Percentiles rank a stretch among this genome's conserved stretches.
Conservation (phyloP, 2,888 invertebrate genomes). For the Ferdinandea cuprea region DNA sequence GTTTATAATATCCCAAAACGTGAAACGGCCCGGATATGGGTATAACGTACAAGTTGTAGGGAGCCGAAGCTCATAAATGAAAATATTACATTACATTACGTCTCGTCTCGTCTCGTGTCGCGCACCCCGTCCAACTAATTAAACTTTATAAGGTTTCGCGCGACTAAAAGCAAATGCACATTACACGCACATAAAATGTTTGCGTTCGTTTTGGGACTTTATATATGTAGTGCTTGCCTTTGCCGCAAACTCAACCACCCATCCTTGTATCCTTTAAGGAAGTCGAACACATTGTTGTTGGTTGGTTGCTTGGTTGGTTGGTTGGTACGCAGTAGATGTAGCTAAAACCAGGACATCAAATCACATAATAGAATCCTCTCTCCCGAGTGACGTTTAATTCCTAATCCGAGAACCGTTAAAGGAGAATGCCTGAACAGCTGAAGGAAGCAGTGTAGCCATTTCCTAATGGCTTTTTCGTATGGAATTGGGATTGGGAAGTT, state of each 20-base stretch:
- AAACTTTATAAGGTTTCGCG: conserved; percentile 69
- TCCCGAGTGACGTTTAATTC: conserved; percentile 64
- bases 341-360: conserved; percentile 51
- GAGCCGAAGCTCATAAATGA: conserved; percentile 34
- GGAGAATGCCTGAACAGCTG: conserved; percentile 30
- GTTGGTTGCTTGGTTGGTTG: too few relatives aligned
- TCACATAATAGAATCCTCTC: conserved; percentile 59
- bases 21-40: conserved; percentile 4
- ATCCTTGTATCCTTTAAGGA: not conserved
- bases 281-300: not conserved
- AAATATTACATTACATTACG: conserved; percentile 41
- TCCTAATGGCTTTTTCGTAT: conserved; percentile 37
- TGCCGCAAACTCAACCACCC: not conserved
- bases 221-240: conserved; percentile 12
- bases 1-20: conserved; percentile 15
- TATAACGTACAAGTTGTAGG: too few relatives aligned
- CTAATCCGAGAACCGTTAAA: conserved; percentile 53
- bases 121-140: conserved; percentile 63
- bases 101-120: not conserved
- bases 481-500: not conserved
- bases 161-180: conserved; percentile 72
- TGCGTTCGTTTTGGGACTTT: conserved; percentile 17
- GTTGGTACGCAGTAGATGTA: not conserved
- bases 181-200: conserved; percentile 68
- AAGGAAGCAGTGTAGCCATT: conserved; percentile 29